Base-by-base conservation (phyloP, 1,140 invertebrate genomes). In the Apis laboriosa region DNA sequence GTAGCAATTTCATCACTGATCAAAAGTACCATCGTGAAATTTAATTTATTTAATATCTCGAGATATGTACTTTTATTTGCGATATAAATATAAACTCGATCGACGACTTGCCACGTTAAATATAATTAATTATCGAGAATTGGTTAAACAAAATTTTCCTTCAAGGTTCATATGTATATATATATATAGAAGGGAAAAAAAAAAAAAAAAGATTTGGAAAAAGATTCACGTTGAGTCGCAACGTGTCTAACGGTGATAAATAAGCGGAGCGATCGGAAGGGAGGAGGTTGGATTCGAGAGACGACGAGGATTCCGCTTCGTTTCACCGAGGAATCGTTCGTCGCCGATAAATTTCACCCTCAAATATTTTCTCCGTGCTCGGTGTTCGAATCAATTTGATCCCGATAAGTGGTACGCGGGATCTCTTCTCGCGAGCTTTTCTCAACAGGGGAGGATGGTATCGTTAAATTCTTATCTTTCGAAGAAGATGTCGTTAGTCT, bases 1-100 rank as follows among this genome's bases (percentile, higher is more conserved):
- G 34, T 55, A 15, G 43, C 34, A 86, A 83, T 53, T 86, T 86
- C 49, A 51, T 34, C 53, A 13, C 34, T 58, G 84, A 64, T 68
- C 67, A 64, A 73, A 43, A 66, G 60, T 58, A 24, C n/a, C 15
- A n/a, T n/a, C 43, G 67, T 61, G 64, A 61, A 49, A 28, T 21
- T 24, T 55, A 7, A 9, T 60, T n/a, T n/a, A 9, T 28, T 13
- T 43, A 21, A 55, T 61, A 19, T 28, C 49, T 13, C 11, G 3
- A 13, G 4, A 19, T 56, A 56, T 56, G 34, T 43, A 43, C 34
- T 43, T 43, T 43, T 43, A 43, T 43, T 43, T 7, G 5, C 34
- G 34, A 7, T 43, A 43, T 43, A 43, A 43, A 43, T 43, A 43
- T 0, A 43, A 43, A 43, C 0, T 34, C 34, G 34, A 34, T 2